phyloP scores from a whole-genome alignment of 1,140 invertebrate genomes.

The Aplysia californica region DNA sequence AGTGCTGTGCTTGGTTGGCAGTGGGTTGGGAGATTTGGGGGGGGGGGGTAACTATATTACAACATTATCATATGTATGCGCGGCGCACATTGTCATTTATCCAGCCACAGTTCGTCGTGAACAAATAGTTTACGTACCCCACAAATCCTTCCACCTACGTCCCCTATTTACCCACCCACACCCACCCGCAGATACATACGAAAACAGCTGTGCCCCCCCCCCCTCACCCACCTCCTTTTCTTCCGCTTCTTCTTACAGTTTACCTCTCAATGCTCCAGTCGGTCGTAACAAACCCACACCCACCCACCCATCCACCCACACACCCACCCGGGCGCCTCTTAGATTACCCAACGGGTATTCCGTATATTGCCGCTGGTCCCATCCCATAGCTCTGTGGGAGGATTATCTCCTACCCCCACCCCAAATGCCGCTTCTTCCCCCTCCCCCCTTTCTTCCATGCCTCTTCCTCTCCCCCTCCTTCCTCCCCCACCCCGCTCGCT shows the following conservation, averaged over 20 bases:
- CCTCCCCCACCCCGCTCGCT: neutral
- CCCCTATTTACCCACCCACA: neutral
- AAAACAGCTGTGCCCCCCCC: too few relatives aligned
- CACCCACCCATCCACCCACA: neutral
- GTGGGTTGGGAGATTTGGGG: too few relatives aligned
- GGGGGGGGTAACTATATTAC: neutral
- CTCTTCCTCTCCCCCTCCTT: neutral
- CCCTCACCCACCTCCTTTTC: too few relatives aligned
- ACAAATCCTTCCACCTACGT: neutral
- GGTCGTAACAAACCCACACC: neutral
- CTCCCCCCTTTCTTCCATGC: too few relatives aligned
- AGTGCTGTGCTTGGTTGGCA: too few relatives aligned
- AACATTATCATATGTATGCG: neutral
- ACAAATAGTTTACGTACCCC: neutral
- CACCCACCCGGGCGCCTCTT: neutral
- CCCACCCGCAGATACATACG: too few relatives aligned
- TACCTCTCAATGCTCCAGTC: neutral
- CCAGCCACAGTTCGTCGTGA: neutral
- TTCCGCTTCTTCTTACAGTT: neutral
- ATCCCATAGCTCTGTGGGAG: neutral
- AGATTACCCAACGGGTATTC: neutral
- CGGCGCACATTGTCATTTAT: neutral
- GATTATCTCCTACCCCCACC: too few relatives aligned
- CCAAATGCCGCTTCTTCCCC: neutral
- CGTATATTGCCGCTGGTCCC: neutral